Evolutionary conservation across 2,113 vertebrate species (phyloP).

Genomic region (Eptesicus fuscus): DNA sequence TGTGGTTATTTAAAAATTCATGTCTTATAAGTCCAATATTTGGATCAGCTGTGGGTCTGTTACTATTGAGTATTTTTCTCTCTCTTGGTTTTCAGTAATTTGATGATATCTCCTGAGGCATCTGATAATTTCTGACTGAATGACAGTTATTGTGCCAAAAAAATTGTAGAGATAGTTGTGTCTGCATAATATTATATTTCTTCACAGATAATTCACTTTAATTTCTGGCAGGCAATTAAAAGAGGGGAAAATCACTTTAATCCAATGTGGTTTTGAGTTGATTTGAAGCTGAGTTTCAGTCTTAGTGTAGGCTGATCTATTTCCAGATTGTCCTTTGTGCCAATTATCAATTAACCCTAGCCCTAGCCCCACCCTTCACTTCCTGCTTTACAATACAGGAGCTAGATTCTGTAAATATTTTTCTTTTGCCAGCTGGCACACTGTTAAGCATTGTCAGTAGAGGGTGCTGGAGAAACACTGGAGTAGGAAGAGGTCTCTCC

Average conservation of each 20-base stretch:
- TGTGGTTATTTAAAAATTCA: not conserved
- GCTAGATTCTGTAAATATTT: not conserved
- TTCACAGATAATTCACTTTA: not conserved
- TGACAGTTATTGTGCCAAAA: not conserved
- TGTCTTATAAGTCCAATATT: not conserved
- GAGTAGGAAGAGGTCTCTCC: not conserved
- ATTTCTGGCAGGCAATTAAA: not conserved
- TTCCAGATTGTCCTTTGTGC: constrained; percentile 17
- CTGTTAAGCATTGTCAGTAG: not conserved
- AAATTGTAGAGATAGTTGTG: not conserved
- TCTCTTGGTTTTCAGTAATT: not conserved
- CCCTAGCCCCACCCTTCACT: not conserved
- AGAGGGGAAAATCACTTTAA: not conserved
- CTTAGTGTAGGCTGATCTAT: not conserved
- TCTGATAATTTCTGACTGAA: not conserved
- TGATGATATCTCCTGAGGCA: not conserved
- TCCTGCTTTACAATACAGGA: not conserved
- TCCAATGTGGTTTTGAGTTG: not conserved
- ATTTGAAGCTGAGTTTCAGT: not conserved
- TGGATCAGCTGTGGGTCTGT: not conserved
- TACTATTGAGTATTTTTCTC: not conserved
- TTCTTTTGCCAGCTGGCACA: not conserved
- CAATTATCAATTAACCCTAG: not conserved
- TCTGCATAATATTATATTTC: not conserved
- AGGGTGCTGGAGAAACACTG: constrained; percentile 9